These are phyloP conservation scores for Panthera leo DNA, from an alignment of 2,113 vertebrate genomes.

Conservation along the genomic window DNA sequence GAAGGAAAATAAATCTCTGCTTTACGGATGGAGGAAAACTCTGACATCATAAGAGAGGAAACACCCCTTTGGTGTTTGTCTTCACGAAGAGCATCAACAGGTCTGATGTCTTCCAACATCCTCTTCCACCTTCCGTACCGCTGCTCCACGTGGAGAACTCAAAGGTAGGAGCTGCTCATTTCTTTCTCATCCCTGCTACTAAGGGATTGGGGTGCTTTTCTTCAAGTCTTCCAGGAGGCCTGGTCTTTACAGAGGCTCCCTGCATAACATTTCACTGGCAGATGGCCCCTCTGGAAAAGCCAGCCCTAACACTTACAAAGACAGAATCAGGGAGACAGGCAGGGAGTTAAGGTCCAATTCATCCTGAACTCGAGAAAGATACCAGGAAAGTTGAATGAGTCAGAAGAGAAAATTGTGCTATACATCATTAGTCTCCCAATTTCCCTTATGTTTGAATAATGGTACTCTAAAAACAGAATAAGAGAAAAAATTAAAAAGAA, in stretches of 20 bases:
- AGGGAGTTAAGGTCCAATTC: background rate
- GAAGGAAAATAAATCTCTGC: background rate
- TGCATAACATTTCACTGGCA: background rate
- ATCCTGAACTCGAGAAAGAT: background rate
- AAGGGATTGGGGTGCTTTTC: accelerated
- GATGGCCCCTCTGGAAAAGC: background rate
- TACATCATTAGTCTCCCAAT: background rate
- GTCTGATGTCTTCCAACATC: accelerated
- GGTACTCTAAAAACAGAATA: background rate
- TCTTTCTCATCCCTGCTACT: background rate
- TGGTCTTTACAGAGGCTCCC: background rate
- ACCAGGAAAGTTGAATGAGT: background rate
- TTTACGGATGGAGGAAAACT: background rate
- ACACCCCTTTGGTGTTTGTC: background rate
- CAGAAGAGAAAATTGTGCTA: background rate
- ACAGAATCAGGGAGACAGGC: background rate
- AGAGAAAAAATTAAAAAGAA: background rate
- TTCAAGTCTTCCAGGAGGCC: background rate
- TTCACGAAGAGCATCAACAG: background rate
- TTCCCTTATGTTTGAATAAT: constrained; percentile 33
- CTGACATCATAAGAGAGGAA: background rate
- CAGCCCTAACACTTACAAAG: background rate
- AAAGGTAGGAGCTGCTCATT: accelerated
- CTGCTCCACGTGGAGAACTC: background rate
- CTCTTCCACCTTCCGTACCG: background rate